Evolutionary conservation across 2,888 invertebrate genomes (phyloP), one percentile per base, ranked within the genome.

Genomic region (Neoitamus cyanurus): DNA sequence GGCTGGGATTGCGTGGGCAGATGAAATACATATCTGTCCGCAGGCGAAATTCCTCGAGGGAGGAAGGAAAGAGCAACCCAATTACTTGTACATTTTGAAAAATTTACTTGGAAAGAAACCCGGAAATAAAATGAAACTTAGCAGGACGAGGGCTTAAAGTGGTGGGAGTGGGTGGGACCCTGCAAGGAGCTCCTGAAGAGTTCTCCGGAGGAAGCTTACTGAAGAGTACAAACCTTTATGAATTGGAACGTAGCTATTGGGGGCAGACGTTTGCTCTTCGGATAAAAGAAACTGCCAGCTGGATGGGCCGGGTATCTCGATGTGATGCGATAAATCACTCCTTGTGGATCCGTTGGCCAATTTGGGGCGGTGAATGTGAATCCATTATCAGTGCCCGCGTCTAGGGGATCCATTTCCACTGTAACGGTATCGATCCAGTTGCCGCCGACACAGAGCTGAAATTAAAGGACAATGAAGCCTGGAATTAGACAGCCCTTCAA

Each of bases 331-430:
- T 96, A 96, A 87, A 97, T 96, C 87, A 95, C 95, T 87, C 97
- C 96, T 90, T 96, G 96, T 1, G 98, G 98, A 78, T 96, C 95
- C 25, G 97, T 97, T 83, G 97, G 96, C 98, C 98, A 98, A 92
- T 97, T 97, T 78, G 97, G 97, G n/a, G 98, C 96, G 20, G 98
- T 98, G 92, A 98, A 98, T 83, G 98, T 98, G 92, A 98, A 96
- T 3, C 98, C 98, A 91, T 97, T 97, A 93, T 98, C 98, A 69
- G 97, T 97, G 82, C 98, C 98, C 13, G 97, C 98, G 91, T 98
- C 98, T 88, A 97, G 92, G 0, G 98, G 98, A 91, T 97, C 96
- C 92, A 97, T 95, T 94, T 98, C 97, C 86, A 98, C 94, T 83
- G 96, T 96, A 85, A 97, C 95, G 87, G 95, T 95, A 90, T 97